Evolutionary conservation across 2,888 invertebrate genomes (phyloP), one percentile per base, ranked within the genome.

Genomic region (Hofmannophila pseudospretella): DNA sequence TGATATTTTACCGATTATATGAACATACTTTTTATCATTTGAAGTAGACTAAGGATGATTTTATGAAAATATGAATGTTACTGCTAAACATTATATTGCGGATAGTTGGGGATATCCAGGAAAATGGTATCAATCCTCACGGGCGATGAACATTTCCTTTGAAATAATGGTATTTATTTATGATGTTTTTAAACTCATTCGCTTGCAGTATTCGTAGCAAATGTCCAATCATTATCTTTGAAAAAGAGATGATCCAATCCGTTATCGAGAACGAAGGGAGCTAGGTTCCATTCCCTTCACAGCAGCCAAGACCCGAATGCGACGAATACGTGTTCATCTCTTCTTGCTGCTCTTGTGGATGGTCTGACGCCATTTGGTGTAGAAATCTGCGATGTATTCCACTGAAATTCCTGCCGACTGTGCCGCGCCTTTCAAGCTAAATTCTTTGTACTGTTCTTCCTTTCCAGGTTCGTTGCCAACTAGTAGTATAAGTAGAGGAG

Each of bases 361-460:
- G 14, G 90, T 89, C 54, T 93, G 92, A 69, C 95, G 95, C 93
- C 96, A 96, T 79, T 94, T 95, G 31, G 90, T 87, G 80, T 94
- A 93, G 88, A 96, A 97, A 51, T 92, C 91, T 52, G 91, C 91
- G 52, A 96, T 93, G 61, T 93, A 91, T 73, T 96, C 94, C 37
- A 96, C 88, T 54, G 93, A 91, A 33, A 96, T 92, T 11, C 96
- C 96, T 42, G 94, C 93, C 30, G 94, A 89, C 58, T 93, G 90
- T 14, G 95, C 92, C 49, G 96, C 90, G 40, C 94, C 94, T 4
- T 92, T 90, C 39, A 92, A 90, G 69, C 93, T 94, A 64, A 94
- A 93, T 48, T 92, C 90, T 51, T 88, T 90, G 43, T 67, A 78
- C 42, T 88, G 88, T 35, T 90, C 90, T 2, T 67, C 72, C 30